Evolutionary conservation across 1,140 invertebrate species (phyloP), one percentile per base, ranked within the genome.

Genomic region (Achatina immaculata): DNA sequence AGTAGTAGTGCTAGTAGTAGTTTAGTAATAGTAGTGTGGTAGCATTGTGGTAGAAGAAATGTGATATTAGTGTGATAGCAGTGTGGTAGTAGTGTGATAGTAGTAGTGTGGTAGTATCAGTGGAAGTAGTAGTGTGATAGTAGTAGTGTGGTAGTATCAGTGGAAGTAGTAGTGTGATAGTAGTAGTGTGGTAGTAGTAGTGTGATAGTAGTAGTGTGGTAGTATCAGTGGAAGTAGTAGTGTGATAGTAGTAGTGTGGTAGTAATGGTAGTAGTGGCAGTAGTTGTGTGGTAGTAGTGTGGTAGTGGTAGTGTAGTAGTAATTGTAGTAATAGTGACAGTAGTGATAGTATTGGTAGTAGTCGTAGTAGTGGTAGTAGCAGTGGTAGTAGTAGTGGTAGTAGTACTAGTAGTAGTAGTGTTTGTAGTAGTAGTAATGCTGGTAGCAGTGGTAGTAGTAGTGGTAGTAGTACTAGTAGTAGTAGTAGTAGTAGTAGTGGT

Each of bases 241-340:
- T 6, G 24, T n/a, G n/a, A n/a, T n/a, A n/a, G n/a, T n/a, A 36
- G 24, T 38, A 11, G 24, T 6, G 51, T 80, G 9, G 65, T 48
- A 72, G 78, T 72, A 71, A 65, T 80, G 42, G 78, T 80, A 80
- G 68, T 80, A 80, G 78, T 80, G 72, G 65, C 36, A 72, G 66
- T 45, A 45, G 65, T 11, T 11, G 19, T 19, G 45, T 48, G 19
- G 45, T 48, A 48, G 45, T 48, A 48, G 45, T 7, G 45, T 48
- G 45, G 19, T 48, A 48, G 7, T 48, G 45, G 7, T 48, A 19
- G 45, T 48, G 45, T 48, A 48, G 45, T 48, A 48, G 45, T 48
- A 48, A 19, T 48, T 11, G 45, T 80, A 80, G 78, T 72, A 72
- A 65, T 80, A 80, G 78, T 72, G 31, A 14, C 36, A 40, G 69